Evolutionary conservation across 2,113 vertebrate species (phyloP).

Genomic region (Psilopsiagon aurifrons): DNA sequence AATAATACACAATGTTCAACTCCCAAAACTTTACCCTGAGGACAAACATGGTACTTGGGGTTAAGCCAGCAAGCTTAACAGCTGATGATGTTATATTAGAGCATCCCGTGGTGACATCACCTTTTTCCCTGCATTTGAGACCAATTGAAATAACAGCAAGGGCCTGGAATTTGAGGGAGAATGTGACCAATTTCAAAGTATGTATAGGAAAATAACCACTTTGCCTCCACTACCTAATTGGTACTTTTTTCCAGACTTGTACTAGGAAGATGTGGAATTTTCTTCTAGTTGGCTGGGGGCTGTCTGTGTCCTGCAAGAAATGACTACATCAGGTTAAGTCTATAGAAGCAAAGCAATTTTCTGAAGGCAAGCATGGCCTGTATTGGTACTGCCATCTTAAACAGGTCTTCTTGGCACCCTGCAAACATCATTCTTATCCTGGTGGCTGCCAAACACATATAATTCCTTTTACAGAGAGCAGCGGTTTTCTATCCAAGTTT

Average conservation of each 20-base stretch:
- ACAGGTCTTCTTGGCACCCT: not conserved
- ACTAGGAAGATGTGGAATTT: not conserved
- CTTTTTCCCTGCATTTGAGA: constrained; percentile 10
- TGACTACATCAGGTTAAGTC: not conserved
- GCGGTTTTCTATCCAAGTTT: not conserved
- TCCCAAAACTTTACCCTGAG: constrained; percentile 1
- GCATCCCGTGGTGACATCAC: not conserved
- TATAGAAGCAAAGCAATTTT: constrained; percentile 24
- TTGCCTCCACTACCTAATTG: not conserved
- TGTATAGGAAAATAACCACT: not conserved
- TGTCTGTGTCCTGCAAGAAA: not conserved
- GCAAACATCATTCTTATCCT: not conserved
- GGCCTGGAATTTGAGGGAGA: constrained; percentile 1
- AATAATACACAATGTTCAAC: not conserved
- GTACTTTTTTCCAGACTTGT: not conserved
- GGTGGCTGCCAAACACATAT: not conserved
- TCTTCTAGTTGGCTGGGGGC: constrained; percentile 6
- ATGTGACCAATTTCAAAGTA: not conserved
- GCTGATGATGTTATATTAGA: not conserved
- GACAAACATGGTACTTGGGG: not conserved
- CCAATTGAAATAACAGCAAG: not conserved
- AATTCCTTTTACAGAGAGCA: not conserved
- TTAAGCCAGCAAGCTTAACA: not conserved
- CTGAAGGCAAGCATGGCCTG: constrained; percentile 12
- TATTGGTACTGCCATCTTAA: constrained; percentile 8